Evolutionary conservation across 1,140 invertebrate genomes (phyloP), one percentile per base, ranked within the genome.

Genomic region (Heliconius hermathena): DNA sequence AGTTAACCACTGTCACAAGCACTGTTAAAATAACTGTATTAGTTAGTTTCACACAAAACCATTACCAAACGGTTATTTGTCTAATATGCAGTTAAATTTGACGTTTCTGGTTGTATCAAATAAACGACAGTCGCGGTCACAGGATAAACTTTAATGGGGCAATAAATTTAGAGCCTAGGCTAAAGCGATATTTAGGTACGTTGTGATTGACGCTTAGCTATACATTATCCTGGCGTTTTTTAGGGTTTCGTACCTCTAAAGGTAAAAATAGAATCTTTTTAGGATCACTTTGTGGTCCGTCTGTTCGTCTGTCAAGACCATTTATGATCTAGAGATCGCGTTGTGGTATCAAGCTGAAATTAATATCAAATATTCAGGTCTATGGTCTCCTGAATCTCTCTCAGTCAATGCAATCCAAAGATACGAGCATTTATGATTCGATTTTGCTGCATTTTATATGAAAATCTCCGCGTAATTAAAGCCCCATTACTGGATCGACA

Each of bases 51-150:
- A 66, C 57, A 29, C 60, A 66, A 66, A 66, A 29, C 60, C 60
- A 66, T 66, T 66, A 29, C 22, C 22, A 29, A 66, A 66, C 60
- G 22, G 60, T 66, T 66, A 66, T 66, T 66, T 66, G 22, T 66
- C 60, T 66, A 66, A 66, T 66, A 66, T 66, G 60, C 60, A 66
- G 60, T 66, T 66, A 66, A 66, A 66, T 66, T 66, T 66, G 60
- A 66, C 60, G 13, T 66, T 26, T 66, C 60, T 66, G 60, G 26
- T 66, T 66, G 60, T 66, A 66, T 66, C 60, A 29, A 66, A n/a
- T 29, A 66, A 66, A 66, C 60, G 60, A 29, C 22, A 22, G 60
- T 66, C 60, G 60, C 60, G 60, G 60, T 11, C 60, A 66, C 60
- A 29, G 60, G 60, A 66, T 66, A 66, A 66, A 66, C 60, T 66